These are phyloP conservation scores for Syngnathoides biaculeatus DNA, from an alignment of 2,113 vertebrate genomes.

Conservation along the genomic window DNA sequence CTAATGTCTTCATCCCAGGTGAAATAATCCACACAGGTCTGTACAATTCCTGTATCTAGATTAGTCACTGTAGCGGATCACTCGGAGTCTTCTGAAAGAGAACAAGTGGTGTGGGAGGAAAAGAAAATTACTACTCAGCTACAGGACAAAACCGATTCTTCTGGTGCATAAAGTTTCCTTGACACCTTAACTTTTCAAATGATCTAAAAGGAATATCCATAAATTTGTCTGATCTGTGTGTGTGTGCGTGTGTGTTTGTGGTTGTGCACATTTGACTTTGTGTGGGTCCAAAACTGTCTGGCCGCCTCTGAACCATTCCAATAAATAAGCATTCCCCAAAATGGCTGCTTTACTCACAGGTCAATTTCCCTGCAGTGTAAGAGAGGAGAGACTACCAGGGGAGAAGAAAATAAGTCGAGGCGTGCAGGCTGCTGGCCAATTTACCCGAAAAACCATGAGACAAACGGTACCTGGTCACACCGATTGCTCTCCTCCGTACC, in stretches of 20 bases:
- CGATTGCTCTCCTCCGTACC: conserved; percentile 28
- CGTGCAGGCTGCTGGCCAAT: conserved; percentile 38
- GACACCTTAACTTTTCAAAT: conserved; percentile 10
- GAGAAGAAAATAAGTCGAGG: conserved; percentile 58
- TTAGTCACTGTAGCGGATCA: conserved; percentile 12
- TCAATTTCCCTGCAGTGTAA: conserved; percentile 59
- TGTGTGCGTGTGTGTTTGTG: neutral
- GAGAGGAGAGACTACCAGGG: conserved; percentile 49
- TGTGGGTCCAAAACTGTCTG: conserved; percentile 38
- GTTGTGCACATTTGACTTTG: neutral
- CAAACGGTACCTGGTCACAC: neutral
- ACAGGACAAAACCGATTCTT: conserved; percentile 3
- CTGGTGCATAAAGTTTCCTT: conserved; percentile 15
- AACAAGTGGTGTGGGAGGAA: conserved; percentile 7
- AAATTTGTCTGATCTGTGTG: neutral
- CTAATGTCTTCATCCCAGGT: neutral
- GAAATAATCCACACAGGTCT: conserved; percentile 5
- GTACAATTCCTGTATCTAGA: conserved; percentile 11
- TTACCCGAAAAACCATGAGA: conserved; percentile 25
- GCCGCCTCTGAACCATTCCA: conserved; percentile 45
- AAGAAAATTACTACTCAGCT: conserved; percentile 5
- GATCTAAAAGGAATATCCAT: neutral
- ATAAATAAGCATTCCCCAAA: conserved; percentile 57
- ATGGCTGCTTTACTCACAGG: conserved; percentile 52
- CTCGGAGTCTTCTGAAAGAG: conserved; percentile 11